Evolutionary conservation across 2,113 vertebrate genomes (phyloP).

Genomic region (Dasypus novemcinctus): DNA sequence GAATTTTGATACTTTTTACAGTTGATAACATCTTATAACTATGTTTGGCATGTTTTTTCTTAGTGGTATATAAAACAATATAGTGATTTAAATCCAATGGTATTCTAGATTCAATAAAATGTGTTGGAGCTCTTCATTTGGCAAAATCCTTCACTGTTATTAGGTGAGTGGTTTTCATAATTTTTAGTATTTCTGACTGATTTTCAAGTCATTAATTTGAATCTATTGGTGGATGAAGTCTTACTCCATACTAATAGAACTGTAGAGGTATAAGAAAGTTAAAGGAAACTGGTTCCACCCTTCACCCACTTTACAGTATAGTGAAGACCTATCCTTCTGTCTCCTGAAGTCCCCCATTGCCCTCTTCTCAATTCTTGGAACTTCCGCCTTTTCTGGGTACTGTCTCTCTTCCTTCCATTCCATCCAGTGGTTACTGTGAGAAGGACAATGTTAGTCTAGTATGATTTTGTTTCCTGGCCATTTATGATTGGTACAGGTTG

Average conservation of each 20-base stretch:
- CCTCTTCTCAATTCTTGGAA: neutral
- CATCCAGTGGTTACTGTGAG: neutral
- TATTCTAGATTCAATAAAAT: slow-evolving; percentile 22
- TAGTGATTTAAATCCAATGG: neutral
- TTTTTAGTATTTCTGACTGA: slow-evolving; percentile 44
- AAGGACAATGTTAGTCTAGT: neutral
- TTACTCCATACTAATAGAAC: neutral
- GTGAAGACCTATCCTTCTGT: neutral
- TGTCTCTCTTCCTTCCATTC: neutral
- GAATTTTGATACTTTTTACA: slow-evolving; percentile 30
- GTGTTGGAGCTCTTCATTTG: neutral
- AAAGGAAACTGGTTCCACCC: neutral
- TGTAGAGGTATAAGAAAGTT: neutral
- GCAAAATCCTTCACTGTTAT: neutral
- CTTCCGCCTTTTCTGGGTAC: neutral
- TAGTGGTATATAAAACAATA: slow-evolving; percentile 22
- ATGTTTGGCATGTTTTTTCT: slow-evolving; percentile 39
- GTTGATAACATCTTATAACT: slow-evolving; percentile 3
- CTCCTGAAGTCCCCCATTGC: neutral
- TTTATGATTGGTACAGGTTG: neutral
- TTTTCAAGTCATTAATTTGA: slow-evolving; percentile 43
- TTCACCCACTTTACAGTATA: neutral
- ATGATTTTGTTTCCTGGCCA: neutral
- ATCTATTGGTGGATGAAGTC: neutral
- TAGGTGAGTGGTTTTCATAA: slow-evolving; percentile 31